Evolutionary conservation across 2,113 vertebrate species (phyloP), one percentile per base, ranked within the genome.

Genomic region (Tor tambroides): DNA sequence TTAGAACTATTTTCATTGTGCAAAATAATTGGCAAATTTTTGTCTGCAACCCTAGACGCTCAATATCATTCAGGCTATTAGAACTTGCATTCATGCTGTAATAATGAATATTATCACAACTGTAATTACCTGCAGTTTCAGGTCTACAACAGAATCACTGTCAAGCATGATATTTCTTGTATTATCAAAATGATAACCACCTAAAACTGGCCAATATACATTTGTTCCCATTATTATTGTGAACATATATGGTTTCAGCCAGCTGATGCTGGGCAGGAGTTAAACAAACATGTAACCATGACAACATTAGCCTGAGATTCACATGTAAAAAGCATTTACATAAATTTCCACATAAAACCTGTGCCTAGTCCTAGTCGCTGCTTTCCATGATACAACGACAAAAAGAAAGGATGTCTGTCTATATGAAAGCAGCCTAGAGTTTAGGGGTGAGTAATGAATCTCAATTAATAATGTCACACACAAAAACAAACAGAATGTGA

Each of bases 271-370:
- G 19, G 71, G 35, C 10, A 61, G 10, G 6, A 63, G 56, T 80
- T 61, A 80, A 41, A 75, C 69, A 84, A 84, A 54, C 30, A 56
- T 74, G 67, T 84, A 28, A 69, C 32, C 49, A 28, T 74, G 67
- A 84, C 82, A 74, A 28, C 65, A 43, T 82, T 28, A 71, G 82
- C 7, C 6, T 35, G 43, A 32, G 28, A 63, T 28, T 46, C 43
- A 35, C 63, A 8, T 84, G 23, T 67, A 9, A 63, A 51, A 38
- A 74, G 28, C 51, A 84, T 84, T 84, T 84, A 56, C 83, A 84
- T 84, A 59, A 5, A 84, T 38, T 74, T 84, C 67, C 83, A 74
- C 83, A 84, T 41, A 41, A 80, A 56, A 63, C 21, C 78, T 61
- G 32, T 80, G 78, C 32, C 38, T 63, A 63, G 28, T 38, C 6